A percentile compares a stretch with the other conserved stretches of the same genome.
These are phyloP conservation scores for Sitobion miscanthi DNA, from an alignment of 1,140 invertebrate species.

Conservation along the genomic window DNA sequence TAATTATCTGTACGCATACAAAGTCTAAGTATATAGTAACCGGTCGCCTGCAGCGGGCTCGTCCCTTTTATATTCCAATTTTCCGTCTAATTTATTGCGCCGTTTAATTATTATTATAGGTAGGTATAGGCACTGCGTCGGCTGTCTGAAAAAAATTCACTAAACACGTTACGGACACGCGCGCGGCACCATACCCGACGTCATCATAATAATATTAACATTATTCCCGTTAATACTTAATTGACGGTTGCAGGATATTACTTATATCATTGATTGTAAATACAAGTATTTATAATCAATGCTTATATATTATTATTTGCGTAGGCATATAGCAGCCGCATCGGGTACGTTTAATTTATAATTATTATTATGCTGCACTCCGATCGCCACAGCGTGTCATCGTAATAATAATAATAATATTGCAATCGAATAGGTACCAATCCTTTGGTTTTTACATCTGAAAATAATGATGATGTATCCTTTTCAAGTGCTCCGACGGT, in stretches of 20 bases:
- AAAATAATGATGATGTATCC: not conserved
- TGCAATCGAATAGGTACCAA: not conserved
- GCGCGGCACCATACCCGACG: not conserved
- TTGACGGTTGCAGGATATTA: not conserved
- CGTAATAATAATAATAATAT: not conserved
- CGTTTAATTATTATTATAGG: not conserved
- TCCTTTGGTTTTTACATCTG: not conserved
- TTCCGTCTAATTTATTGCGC: not conserved
- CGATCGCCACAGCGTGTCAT: not conserved
- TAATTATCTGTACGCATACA: not conserved
- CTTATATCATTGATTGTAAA: not conserved
- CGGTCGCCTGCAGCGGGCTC: not conserved
- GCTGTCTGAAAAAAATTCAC: not conserved
- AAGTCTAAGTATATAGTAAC: not conserved
- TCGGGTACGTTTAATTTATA: conserved; percentile 10
- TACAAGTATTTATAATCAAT: no score
- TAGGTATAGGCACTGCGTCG: not conserved
- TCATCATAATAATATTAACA: not conserved
- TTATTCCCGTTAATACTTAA: not conserved
- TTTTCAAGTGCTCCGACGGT: not conserved
- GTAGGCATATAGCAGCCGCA: not conserved
- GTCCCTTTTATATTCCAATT: not conserved
- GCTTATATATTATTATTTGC: not conserved
- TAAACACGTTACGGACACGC: not conserved
- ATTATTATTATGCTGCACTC: not conserved